These are phyloP conservation scores for Ooceraea biroi DNA, from an alignment of 1,140 invertebrate species.

Conservation along the genomic window DNA sequence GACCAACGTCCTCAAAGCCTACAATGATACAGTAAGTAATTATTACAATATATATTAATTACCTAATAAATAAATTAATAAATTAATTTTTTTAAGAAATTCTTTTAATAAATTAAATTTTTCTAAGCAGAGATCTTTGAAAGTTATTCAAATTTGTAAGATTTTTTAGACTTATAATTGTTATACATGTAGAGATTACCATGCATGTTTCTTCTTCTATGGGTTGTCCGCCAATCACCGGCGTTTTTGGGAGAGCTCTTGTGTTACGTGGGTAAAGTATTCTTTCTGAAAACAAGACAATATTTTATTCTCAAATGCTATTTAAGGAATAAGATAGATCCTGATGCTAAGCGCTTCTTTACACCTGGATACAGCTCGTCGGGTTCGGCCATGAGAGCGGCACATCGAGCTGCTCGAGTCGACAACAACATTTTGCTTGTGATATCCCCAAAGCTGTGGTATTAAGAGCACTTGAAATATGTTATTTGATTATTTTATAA, in stretches of 20 bases:
- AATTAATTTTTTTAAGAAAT: not conserved
- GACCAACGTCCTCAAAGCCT: conserved; percentile 87
- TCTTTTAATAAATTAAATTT: conserved; percentile 8
- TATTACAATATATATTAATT: conserved; percentile 27
- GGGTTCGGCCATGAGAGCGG: conserved; percentile 82
- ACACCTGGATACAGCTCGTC: conserved; percentile 83
- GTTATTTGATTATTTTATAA: conserved; percentile 15
- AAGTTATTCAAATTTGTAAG: not conserved
- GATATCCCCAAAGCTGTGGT: conserved; percentile 21
- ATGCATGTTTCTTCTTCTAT: conserved; percentile 89
- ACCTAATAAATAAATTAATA: conserved; percentile 32
- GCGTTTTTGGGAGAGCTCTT: conserved; percentile 78
- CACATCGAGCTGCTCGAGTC: conserved; percentile 80
- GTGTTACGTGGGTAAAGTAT: conserved; percentile 86
- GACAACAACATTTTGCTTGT: conserved; percentile 77
- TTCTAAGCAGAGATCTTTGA: conserved; percentile 59
- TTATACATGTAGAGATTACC: conserved; percentile 82
- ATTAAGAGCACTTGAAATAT: conserved; percentile 10
- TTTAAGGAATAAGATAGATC: not conserved
- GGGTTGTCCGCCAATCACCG: conserved; percentile 88
- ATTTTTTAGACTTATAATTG: not conserved
- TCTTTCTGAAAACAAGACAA: conserved; percentile 82
- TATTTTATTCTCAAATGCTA: not conserved
- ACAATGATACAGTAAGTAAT: conserved; percentile 1
- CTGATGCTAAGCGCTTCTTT: not conserved